Conservation (phyloP, 2,888 invertebrate species). For the Drosophila yooni region DNA sequence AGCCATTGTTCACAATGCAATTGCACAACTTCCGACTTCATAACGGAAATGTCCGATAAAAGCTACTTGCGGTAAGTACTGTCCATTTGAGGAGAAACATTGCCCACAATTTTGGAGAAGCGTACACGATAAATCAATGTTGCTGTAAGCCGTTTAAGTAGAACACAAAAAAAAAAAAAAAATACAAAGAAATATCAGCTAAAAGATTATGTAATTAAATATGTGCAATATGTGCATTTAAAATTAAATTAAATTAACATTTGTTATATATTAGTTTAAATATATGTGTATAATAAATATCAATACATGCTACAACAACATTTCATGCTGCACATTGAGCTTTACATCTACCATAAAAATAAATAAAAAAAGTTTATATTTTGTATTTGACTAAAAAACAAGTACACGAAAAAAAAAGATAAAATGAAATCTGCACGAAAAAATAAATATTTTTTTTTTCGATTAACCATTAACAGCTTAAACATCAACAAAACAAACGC, state of each 20-base stretch:
- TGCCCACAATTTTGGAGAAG: not conserved
- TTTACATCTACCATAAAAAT: too few relatives aligned
- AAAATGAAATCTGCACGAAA: not conserved
- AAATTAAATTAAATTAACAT: too few relatives aligned
- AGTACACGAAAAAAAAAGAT: not conserved
- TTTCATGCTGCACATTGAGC: too few relatives aligned
- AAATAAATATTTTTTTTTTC: not conserved
- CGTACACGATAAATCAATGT: not conserved
- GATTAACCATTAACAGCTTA: not conserved
- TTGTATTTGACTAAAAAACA: not conserved
- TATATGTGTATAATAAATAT: too few relatives aligned
- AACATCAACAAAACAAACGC: not conserved
- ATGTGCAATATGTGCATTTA: too few relatives aligned
- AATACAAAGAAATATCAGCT: too few relatives aligned
- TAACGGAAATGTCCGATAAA: slow-evolving; percentile 50
- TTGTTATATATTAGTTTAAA: too few relatives aligned
- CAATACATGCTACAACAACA: too few relatives aligned
- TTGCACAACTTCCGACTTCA: slow-evolving; percentile 28
- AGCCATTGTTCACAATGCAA: slow-evolving; percentile 33
- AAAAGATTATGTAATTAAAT: too few relatives aligned
- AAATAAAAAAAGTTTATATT: not conserved
- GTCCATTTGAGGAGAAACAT: slow-evolving; percentile 5
- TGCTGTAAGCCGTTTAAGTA: not conserved
- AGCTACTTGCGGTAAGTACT: slow-evolving; percentile 37
- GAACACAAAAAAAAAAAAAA: not conserved